These are phyloP conservation scores for Anseranas semipalmata DNA, from an alignment of 2,113 vertebrate species.

Conservation along the genomic window DNA sequence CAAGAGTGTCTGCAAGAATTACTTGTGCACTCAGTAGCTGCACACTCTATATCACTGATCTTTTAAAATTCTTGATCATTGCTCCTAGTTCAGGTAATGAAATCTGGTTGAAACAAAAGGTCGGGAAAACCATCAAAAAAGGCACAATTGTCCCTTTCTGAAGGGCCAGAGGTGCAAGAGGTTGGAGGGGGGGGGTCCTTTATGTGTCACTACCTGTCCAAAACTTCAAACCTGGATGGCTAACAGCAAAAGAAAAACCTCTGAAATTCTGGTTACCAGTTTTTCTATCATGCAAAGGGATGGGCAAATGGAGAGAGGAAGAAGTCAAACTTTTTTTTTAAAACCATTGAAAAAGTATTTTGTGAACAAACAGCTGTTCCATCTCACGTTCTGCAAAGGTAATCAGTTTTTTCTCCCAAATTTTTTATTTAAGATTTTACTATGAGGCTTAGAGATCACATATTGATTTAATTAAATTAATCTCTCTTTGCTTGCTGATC, in stretches of 20 bases:
- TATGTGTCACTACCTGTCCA: neutral
- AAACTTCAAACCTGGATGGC: neutral
- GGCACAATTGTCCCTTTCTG: neutral
- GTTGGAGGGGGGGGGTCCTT: neutral
- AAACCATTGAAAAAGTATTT: neutral
- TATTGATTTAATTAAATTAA: neutral
- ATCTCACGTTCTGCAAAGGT: neutral
- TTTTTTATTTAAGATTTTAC: neutral
- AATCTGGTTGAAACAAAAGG: neutral
- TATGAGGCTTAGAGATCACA: neutral
- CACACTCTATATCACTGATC: fast-evolving
- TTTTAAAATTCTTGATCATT: neutral
- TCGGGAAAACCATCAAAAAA: neutral
- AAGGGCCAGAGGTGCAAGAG: neutral
- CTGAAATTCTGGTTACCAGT: neutral
- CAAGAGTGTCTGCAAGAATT: neutral
- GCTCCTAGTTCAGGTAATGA: neutral
- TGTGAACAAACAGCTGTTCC: neutral
- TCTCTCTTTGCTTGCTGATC: neutral
- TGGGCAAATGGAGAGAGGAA: neutral
- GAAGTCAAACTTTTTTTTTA: neutral
- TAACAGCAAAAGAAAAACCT: neutral
- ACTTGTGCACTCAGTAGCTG: neutral
- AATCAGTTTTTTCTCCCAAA: neutral
- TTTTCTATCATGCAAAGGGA: neutral